Conservation (phyloP, 23 tunicate genomes). For the Corella eumyota region DNA sequence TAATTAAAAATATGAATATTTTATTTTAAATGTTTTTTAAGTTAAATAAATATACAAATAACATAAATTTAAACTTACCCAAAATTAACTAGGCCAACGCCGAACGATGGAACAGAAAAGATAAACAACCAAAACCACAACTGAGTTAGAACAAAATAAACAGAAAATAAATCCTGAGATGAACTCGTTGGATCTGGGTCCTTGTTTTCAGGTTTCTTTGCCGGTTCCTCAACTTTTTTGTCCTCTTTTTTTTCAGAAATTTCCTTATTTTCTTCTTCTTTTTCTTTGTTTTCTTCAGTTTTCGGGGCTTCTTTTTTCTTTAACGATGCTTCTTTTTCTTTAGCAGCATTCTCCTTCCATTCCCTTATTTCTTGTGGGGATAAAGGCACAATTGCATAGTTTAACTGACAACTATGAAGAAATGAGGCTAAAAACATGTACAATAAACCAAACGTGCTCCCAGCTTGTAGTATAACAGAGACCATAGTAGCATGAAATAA, state of each 20-base stretch:
- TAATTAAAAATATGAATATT: too few relatives aligned
- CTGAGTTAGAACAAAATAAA: constrained; percentile 7
- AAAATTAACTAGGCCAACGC: neutral
- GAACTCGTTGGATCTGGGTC: constrained; percentile 15
- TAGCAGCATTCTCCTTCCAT: neutral
- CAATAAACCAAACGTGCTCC: constrained; percentile 33
- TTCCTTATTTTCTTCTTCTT: neutral
- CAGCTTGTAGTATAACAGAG: constrained; percentile 5
- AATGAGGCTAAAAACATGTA: constrained; percentile 31
- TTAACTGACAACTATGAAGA: neutral
- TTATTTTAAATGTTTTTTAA: too few relatives aligned
- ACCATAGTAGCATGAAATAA: constrained; percentile 30
- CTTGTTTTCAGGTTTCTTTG: neutral
- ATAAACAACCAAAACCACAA: constrained; percentile 47
- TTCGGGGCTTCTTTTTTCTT: neutral
- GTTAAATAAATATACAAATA: neutral
- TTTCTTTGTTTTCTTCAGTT: neutral
- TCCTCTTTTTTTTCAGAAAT: neutral
- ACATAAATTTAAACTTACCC: neutral
- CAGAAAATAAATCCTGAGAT: constrained; percentile 6
- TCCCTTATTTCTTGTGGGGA: neutral
- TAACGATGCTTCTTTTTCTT: neutral
- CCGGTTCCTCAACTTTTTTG: neutral
- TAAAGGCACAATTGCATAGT: too few relatives aligned
- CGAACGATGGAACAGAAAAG: constrained; percentile 21